Evolutionary conservation across 2,888 invertebrate species (phyloP).

Genomic region (Meteorus colon): DNA sequence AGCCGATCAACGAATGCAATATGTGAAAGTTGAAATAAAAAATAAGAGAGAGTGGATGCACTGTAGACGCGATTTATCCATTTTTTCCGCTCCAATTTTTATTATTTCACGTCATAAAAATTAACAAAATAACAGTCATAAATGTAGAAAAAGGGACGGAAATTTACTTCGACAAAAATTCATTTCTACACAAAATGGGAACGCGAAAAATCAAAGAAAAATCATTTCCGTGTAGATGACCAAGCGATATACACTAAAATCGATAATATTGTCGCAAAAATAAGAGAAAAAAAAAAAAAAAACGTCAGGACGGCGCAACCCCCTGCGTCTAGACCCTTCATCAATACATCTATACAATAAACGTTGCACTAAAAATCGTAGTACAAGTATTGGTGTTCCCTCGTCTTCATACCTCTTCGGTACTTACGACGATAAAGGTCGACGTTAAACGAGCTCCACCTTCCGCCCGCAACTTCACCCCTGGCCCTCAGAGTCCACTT

Average conservation of each 20-base stretch:
- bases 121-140: background rate
- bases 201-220: slow-evolving; percentile 2
- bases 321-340: background rate
- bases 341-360: background rate
- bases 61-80: too few relatives aligned
- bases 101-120: too few relatives aligned
- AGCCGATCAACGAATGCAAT: too few relatives aligned
- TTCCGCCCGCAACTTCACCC: slow-evolving; percentile 7
- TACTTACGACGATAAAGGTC: slow-evolving; percentile 41
- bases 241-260: slow-evolving; percentile 26
- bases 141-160: background rate
- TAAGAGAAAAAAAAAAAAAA: background rate
- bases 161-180: too few relatives aligned
- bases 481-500: background rate
- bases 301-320: background rate
- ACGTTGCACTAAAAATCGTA: slow-evolving; percentile 8
- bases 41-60: too few relatives aligned
- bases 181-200: too few relatives aligned
- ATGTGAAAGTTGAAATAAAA: too few relatives aligned
- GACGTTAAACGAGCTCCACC: slow-evolving; percentile 29
- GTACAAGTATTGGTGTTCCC: background rate
- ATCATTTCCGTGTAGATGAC: slow-evolving; percentile 19
- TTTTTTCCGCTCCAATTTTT: too few relatives aligned
- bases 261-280: slow-evolving; percentile 34
- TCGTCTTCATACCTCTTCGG: slow-evolving; percentile 32